These are phyloP conservation scores for Brachionus calyciflorus DNA, from an alignment of 1,140 invertebrate genomes.

Conservation along the genomic window DNA sequence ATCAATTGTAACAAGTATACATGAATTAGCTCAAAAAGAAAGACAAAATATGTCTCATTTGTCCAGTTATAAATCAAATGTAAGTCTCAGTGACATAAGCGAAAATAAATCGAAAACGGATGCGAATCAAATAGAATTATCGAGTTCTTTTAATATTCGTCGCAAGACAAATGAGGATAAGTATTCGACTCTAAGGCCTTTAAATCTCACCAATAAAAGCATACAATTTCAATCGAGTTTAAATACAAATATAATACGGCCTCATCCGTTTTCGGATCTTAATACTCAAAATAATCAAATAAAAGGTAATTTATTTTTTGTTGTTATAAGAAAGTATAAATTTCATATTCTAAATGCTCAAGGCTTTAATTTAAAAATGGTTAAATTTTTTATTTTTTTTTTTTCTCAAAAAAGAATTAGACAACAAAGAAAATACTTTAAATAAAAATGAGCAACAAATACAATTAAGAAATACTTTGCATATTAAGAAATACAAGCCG, in stretches of 20 bases:
- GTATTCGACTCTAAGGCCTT: background rate
- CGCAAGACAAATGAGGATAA: constrained; percentile 25
- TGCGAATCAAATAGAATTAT: background rate
- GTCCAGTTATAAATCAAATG: constrained; percentile 16
- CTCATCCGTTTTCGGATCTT: constrained; percentile 28
- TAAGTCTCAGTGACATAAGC: background rate
- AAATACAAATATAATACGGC: background rate
- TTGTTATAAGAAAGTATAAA: too few relatives aligned
- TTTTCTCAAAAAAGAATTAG: too few relatives aligned
- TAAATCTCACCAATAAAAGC: background rate
- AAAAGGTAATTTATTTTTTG: background rate
- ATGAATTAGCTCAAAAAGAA: constrained; percentile 28
- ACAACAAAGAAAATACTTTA: constrained; percentile 19
- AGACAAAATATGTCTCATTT: constrained; percentile 35
- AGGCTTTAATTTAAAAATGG: constrained; percentile 1
- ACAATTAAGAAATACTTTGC: constrained; percentile 19
- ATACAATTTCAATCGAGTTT: background rate
- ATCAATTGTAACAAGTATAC: constrained; percentile 27
- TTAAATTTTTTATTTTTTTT: constrained; percentile 44
- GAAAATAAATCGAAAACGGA: background rate
- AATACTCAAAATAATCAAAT: background rate
- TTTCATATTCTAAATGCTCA: background rate
- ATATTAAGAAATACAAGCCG: constrained; percentile 30
- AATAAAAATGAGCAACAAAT: constrained; percentile 32
- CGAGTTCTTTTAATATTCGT: background rate